These are phyloP conservation scores for Apostichopus parvimensis DNA, from an alignment of 35 echinoderm and acorn worm genomes.

Conservation along the genomic window DNA sequence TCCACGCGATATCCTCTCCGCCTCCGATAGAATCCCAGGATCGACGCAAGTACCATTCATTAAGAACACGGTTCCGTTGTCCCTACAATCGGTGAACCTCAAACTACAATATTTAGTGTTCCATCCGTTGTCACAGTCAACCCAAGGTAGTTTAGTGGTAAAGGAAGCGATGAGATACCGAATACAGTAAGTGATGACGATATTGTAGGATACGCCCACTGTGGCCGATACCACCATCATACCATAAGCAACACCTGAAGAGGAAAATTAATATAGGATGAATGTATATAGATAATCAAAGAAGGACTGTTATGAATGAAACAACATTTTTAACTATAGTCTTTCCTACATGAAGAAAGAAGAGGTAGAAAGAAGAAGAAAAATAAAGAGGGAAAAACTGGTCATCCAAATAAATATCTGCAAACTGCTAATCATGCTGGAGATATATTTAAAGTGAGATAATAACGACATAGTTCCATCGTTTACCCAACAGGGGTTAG, in stretches of 20 bases:
- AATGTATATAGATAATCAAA: too few relatives aligned
- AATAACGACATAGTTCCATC: too few relatives aligned
- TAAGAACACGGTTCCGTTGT: slow-evolving; percentile 47
- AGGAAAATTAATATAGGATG: background rate
- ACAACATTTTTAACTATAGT: too few relatives aligned
- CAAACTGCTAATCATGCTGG: too few relatives aligned
- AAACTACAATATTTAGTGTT: slow-evolving; percentile 68
- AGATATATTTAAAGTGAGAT: too few relatives aligned
- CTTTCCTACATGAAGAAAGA: too few relatives aligned
- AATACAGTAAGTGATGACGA: slow-evolving; percentile 84
- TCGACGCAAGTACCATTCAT: slow-evolving; percentile 48
- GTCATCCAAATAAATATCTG: too few relatives aligned
- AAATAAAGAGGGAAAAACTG: too few relatives aligned
- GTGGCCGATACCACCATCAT: slow-evolving; percentile 72
- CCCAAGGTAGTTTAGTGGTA: slow-evolving; percentile 70
- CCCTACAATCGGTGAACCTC: slow-evolving; percentile 40
- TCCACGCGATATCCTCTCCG: slow-evolving; percentile 35
- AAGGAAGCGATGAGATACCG: slow-evolving; percentile 84
- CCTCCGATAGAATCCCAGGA: background rate
- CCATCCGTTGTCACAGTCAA: slow-evolving; percentile 58
- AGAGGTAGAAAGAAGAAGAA: too few relatives aligned
- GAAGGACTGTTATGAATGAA: too few relatives aligned
- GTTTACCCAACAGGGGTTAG: too few relatives aligned
- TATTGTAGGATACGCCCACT: slow-evolving; percentile 77
- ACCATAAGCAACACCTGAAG: slow-evolving; percentile 79